These are phyloP conservation scores for Luehdorfia chinensis DNA, from an alignment of 1,140 invertebrate genomes.

Conservation along the genomic window DNA sequence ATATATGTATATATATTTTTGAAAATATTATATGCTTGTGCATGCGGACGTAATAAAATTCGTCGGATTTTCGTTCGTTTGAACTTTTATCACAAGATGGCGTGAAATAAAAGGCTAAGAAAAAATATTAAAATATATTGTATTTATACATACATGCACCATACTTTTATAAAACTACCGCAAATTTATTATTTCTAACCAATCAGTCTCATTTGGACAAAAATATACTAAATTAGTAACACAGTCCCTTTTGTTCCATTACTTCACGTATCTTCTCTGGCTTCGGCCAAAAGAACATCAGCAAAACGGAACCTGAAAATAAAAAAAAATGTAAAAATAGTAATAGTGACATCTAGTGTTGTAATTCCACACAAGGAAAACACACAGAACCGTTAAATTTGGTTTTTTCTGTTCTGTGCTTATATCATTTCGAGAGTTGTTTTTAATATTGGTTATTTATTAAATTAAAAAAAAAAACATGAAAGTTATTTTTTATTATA, in stretches of 20 bases:
- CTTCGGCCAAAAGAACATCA: constrained; percentile 63
- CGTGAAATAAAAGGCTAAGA: neutral
- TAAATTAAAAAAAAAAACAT: too few relatives aligned
- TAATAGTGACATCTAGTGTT: constrained; percentile 1
- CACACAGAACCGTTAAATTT: too few relatives aligned
- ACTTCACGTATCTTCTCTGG: constrained; percentile 45
- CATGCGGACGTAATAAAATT: too few relatives aligned
- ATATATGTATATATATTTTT: too few relatives aligned
- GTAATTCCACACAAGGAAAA: too few relatives aligned
- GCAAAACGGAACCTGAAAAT: constrained; percentile 46
- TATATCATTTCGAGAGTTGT: too few relatives aligned
- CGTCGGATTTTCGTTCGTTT: too few relatives aligned
- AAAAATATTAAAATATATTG: neutral
- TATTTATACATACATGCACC: constrained; percentile 14
- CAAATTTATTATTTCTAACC: neutral
- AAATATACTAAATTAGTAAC: constrained; percentile 33
- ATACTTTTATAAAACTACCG: constrained; percentile 2
- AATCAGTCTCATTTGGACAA: constrained; percentile 8
- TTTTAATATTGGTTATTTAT: too few relatives aligned
- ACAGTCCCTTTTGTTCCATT: constrained; percentile 55
- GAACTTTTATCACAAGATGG: too few relatives aligned
- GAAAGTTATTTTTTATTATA: too few relatives aligned
- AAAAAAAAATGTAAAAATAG: constrained; percentile 13
- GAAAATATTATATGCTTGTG: too few relatives aligned
- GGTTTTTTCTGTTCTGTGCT: too few relatives aligned